Conservation (phyloP, 2,113 vertebrate species). For the Nerophis lumbriciformis region DNA sequence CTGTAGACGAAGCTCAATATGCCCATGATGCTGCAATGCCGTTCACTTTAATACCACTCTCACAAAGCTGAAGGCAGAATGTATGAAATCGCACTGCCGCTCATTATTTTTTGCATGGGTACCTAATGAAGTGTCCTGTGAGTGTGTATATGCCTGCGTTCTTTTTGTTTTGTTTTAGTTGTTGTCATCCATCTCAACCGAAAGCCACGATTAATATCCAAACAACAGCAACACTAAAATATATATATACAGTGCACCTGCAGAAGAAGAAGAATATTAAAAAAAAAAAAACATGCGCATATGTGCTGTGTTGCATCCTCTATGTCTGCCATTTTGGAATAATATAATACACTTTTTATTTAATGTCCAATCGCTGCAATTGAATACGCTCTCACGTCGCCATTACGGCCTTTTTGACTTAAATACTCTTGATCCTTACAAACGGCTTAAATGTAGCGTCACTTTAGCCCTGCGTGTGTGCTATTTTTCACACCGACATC, state of each 20-base stretch:
- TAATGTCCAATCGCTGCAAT: background rate
- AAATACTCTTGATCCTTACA: slow-evolving; percentile 51
- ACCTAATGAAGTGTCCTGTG: slow-evolving; percentile 1
- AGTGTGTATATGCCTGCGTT: slow-evolving; percentile 51
- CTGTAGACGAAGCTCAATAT: too few species aligned
- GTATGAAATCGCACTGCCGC: too few species aligned
- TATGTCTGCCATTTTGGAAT: slow-evolving; percentile 67
- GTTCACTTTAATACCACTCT: background rate
- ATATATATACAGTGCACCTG: background rate
- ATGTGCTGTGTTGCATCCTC: slow-evolving; percentile 42
- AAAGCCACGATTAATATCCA: slow-evolving; percentile 1
- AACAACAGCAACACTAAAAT: background rate
- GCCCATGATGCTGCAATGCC: too few species aligned
- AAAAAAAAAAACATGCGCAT: slow-evolving; percentile 13
- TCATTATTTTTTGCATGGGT: background rate
- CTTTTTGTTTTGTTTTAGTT: slow-evolving; percentile 17
- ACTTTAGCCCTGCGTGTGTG: slow-evolving; percentile 34
- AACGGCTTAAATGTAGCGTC: slow-evolving; percentile 49
- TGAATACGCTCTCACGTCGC: background rate
- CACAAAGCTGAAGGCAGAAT: background rate
- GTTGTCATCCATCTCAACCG: background rate
- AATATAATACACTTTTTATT: slow-evolving; percentile 1
- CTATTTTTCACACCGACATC: slow-evolving; percentile 34
- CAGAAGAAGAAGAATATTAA: background rate
- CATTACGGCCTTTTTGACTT: slow-evolving; percentile 22